These are phyloP conservation scores for Centropyge bicolor DNA, from an alignment of 2,797 vertebrate genomes.

Conservation along the genomic window DNA sequence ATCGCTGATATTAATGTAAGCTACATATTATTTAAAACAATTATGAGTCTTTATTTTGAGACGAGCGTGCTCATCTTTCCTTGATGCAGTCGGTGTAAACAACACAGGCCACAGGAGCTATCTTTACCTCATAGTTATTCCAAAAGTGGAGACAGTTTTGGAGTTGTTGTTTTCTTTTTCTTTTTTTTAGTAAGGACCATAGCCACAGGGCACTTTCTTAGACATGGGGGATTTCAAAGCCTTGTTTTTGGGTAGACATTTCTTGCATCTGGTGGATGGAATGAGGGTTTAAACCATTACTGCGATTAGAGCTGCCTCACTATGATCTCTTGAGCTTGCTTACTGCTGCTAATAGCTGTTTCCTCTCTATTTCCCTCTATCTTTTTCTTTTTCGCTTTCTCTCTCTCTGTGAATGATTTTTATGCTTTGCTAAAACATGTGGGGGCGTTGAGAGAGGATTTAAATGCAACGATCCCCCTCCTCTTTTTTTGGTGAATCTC, in stretches of 20 bases:
- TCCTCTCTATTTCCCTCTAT: constrained; percentile 83
- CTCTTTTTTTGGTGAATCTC: constrained; percentile 85
- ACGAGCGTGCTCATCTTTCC: constrained; percentile 26
- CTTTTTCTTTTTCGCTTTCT: constrained; percentile 81
- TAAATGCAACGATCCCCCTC: constrained; percentile 85
- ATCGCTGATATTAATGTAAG: background rate
- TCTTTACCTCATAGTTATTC: constrained; percentile 66
- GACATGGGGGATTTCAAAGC: constrained; percentile 82
- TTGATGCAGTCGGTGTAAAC: constrained; percentile 45
- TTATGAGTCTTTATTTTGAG: constrained; percentile 23
- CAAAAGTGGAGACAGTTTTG: constrained; percentile 69
- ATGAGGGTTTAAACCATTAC: constrained; percentile 86
- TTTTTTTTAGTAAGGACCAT: constrained; percentile 66
- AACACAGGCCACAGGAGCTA: constrained; percentile 53
- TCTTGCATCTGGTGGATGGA: constrained; percentile 83
- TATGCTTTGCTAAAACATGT: constrained; percentile 90
- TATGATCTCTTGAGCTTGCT: constrained; percentile 87
- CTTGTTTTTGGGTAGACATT: constrained; percentile 82
- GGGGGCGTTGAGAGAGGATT: constrained; percentile 90
- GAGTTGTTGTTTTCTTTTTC: constrained; percentile 61
- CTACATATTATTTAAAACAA: constrained; percentile 1
- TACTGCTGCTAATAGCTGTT: constrained; percentile 87
- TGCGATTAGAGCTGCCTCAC: constrained; percentile 86
- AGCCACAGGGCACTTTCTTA: constrained; percentile 80
- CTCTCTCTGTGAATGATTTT: constrained; percentile 89